These are phyloP conservation scores for Hipposideros armiger DNA, from an alignment of 2,113 vertebrate genomes.

Conservation along the genomic window DNA sequence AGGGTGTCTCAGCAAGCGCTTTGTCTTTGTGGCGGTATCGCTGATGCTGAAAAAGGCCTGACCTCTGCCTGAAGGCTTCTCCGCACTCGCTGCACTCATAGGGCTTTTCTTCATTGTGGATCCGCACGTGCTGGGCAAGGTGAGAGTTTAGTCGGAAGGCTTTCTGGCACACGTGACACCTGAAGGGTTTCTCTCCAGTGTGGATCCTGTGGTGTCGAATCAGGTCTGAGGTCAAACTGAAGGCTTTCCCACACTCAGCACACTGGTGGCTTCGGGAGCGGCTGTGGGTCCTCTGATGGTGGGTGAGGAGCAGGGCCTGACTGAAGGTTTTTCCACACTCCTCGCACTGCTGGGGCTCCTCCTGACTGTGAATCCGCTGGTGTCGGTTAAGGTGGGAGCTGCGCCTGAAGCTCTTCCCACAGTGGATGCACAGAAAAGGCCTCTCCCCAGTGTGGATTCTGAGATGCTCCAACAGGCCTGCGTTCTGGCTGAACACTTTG, in stretches of 20 bases:
- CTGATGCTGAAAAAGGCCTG: conserved; percentile 82
- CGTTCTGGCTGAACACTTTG: conserved; percentile 79
- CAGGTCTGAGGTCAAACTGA: conserved; percentile 81
- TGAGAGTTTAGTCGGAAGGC: conserved; percentile 80
- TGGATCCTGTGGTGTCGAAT: conserved; percentile 81
- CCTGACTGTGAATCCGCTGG: conserved; percentile 82
- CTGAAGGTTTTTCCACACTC: conserved; percentile 83
- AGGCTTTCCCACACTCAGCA: conserved; percentile 82
- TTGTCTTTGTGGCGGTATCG: conserved; percentile 80
- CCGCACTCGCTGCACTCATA: conserved; percentile 79
- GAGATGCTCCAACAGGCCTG: conserved; percentile 80
- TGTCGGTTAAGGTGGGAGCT: conserved; percentile 84
- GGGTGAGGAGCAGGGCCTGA: conserved; percentile 77
- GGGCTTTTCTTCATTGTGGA: conserved; percentile 81
- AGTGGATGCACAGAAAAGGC: conserved; percentile 82
- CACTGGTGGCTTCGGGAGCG: conserved; percentile 79
- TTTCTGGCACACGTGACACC: conserved; percentile 80
- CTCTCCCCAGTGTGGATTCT: conserved; percentile 82
- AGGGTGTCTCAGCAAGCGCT: neutral
- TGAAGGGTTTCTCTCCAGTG: conserved; percentile 82
- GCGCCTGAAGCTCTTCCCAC: conserved; percentile 83
- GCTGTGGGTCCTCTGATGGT: conserved; percentile 81
- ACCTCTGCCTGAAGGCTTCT: conserved; percentile 82
- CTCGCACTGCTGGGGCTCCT: conserved; percentile 79
- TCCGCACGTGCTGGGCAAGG: conserved; percentile 77